Percentiles rank a stretch among this genome's conserved stretches.
Evolutionary conservation across 2,888 invertebrate species (phyloP).

Genomic region (Drosophila atripex): DNA sequence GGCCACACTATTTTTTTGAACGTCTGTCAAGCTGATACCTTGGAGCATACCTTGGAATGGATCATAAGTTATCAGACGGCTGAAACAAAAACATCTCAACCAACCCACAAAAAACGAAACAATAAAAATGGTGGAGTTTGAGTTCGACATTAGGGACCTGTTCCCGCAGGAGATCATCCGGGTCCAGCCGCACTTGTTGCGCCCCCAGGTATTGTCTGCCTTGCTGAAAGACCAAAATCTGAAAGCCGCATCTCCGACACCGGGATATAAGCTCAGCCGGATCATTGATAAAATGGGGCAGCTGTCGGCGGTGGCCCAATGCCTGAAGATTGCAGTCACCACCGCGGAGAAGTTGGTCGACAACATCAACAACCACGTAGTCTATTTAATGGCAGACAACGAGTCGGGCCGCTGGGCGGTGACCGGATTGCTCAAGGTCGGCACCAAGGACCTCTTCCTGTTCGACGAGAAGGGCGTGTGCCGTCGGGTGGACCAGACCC

Average conservation of each 20-base stretch:
- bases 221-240: neutral
- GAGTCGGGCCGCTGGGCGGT: conserved; percentile 85
- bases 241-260: neutral
- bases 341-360: conserved; percentile 88
- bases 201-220: neutral
- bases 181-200: conserved; percentile 24
- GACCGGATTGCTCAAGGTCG: conserved; percentile 94
- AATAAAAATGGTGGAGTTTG: conserved; percentile 17
- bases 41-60: neutral
- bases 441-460: conserved; percentile 93
- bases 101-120: neutral
- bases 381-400: conserved; percentile 70
- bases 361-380: conserved; percentile 81
- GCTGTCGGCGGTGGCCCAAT: conserved; percentile 89
- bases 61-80: neutral
- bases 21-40: neutral
- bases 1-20: neutral
- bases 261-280: conserved; percentile 73
- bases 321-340: conserved; percentile 88
- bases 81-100: neutral
- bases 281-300: conserved; percentile 89
- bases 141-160: conserved; percentile 29
- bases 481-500: conserved; percentile 89
- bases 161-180: conserved; percentile 38
- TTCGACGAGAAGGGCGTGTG: conserved; percentile 86